These are phyloP conservation scores for Crotalus horridus DNA, from an alignment of 2,113 vertebrate genomes.

Conservation along the genomic window DNA sequence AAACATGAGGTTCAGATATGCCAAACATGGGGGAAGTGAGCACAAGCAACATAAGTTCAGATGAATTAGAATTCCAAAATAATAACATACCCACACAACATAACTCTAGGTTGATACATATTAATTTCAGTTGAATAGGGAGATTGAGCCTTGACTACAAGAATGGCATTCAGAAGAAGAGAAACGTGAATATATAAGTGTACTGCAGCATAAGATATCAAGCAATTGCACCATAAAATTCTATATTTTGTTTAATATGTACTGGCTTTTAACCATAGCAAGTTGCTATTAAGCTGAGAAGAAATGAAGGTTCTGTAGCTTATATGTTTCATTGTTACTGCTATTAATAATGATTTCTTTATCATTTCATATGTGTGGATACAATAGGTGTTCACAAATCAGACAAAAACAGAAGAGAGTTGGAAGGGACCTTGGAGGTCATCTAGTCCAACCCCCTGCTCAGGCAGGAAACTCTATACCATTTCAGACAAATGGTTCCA, in stretches of 20 bases:
- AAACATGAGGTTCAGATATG: background rate
- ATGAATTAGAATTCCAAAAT: background rate
- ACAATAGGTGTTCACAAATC: constrained; percentile 42
- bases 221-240: background rate
- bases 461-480: background rate
- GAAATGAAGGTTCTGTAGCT: constrained; percentile 37
- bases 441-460: background rate
- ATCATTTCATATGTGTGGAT: constrained; percentile 45
- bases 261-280: background rate
- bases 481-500: background rate
- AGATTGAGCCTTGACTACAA: background rate
- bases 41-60: background rate
- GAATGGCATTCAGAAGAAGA: background rate
- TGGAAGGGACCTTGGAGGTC: background rate
- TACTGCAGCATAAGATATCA: background rate
- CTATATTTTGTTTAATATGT: constrained; percentile 24
- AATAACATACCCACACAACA: background rate
- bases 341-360: constrained; percentile 21
- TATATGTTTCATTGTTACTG: constrained; percentile 10
- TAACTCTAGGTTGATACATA: background rate
- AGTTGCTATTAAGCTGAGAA: constrained; percentile 26
- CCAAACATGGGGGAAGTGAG: background rate
- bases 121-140: background rate
- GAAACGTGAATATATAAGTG: background rate
- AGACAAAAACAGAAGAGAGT: constrained; percentile 24